Evolutionary conservation across 2,113 vertebrate species (phyloP).

Genomic region (Bubalus kerabau): DNA sequence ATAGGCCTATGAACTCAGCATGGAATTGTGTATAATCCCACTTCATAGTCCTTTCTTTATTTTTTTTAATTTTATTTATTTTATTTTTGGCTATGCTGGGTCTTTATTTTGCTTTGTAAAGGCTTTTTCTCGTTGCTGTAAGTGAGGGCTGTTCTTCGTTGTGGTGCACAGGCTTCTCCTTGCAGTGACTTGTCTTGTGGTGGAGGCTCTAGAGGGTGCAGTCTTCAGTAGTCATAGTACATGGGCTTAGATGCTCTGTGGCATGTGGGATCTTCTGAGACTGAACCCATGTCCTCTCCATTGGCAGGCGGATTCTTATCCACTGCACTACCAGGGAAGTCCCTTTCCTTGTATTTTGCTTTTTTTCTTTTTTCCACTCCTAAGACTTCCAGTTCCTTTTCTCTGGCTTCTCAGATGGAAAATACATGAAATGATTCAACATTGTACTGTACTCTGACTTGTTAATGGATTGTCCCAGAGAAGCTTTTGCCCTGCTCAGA

Average conservation of each 20-base stretch:
- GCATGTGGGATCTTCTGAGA: background rate
- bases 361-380: background rate
- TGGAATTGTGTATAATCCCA: background rate
- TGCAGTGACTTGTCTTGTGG: background rate
- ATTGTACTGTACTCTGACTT: background rate
- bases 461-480: background rate
- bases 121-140: background rate
- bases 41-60: background rate
- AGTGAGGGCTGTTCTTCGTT: background rate
- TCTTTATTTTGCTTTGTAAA: background rate
- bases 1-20: constrained; percentile 1
- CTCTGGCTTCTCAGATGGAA: constrained; percentile 26
- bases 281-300: background rate
- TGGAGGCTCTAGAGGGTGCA: background rate
- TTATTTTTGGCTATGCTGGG: background rate
- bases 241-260: background rate
- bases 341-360: background rate
- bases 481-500: background rate
- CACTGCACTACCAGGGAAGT: background rate
- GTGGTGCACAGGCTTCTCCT: background rate
- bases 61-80: background rate
- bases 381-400: background rate
- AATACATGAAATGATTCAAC: background rate
- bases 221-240: background rate
- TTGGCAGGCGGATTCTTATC: background rate